phyloP scores from a whole-genome alignment of 2,888 invertebrate genomes.

The Drosophila meridionalis region DNA sequence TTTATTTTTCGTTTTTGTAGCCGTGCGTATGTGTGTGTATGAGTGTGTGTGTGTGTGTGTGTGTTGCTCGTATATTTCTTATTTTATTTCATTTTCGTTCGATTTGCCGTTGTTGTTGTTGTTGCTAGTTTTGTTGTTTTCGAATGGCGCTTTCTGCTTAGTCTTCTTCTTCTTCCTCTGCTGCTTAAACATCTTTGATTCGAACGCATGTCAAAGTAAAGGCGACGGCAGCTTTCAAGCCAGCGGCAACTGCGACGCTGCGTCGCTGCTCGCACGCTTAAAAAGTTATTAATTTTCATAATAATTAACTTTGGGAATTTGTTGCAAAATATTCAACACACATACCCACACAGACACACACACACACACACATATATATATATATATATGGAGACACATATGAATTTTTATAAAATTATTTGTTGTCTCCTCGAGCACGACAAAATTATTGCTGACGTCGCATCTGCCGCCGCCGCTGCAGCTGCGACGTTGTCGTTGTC shows the following conservation, averaged over 20 bases:
- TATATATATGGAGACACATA: background rate
- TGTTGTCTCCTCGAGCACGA: constrained; percentile 50
- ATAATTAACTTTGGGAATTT: constrained; percentile 49
- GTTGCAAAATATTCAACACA: constrained; percentile 47
- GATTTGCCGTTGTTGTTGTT: constrained; percentile 51
- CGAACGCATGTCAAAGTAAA: constrained; percentile 44
- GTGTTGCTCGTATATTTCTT: constrained; percentile 47
- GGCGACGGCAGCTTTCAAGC: constrained; percentile 19
- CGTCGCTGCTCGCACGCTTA: constrained; percentile 22
- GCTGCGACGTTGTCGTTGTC: constrained; percentile 22
- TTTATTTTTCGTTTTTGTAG: constrained; percentile 50
- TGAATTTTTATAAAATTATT: constrained; percentile 37
- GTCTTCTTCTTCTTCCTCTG: constrained; percentile 1
- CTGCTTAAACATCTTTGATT: constrained; percentile 24
- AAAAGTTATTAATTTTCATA: constrained; percentile 58
- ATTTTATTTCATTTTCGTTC: constrained; percentile 60
- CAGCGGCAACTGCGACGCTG: constrained; percentile 22
- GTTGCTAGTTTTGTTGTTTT: constrained; percentile 32
- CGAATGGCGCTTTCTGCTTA: constrained; percentile 12
- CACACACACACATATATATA: background rate
- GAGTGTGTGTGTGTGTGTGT: constrained; percentile 12
- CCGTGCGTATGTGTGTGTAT: constrained; percentile 26
- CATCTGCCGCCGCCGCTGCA: constrained; percentile 48
- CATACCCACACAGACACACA: constrained; percentile 2
- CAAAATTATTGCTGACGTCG: constrained; percentile 68